Percentiles rank a stretch among this genome's conserved stretches.
phyloP scores from a whole-genome alignment of 1,140 invertebrate species.

The Drosophila oshimai region DNA sequence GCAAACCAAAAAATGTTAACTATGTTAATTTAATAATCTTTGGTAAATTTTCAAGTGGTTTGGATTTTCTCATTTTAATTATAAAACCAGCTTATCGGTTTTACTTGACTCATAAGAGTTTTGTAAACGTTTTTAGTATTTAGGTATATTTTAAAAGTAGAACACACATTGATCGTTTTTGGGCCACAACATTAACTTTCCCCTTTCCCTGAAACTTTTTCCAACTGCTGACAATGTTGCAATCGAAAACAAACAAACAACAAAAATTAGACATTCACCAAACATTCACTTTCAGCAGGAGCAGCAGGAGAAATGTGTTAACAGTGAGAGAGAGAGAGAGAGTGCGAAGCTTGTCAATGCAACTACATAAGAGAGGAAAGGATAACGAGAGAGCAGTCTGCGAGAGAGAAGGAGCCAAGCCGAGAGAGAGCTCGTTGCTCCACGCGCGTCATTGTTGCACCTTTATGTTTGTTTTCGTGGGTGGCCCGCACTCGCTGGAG shows the following conservation, averaged over 20 bases:
- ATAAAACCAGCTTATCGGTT: no score
- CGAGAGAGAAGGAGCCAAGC: neutral
- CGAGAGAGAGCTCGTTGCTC: conserved; percentile 44
- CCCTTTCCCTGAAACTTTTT: neutral
- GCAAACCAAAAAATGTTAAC: no score
- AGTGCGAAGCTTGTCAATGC: conserved; percentile 21
- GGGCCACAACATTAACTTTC: conserved; percentile 9
- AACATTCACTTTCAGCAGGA: conserved; percentile 76
- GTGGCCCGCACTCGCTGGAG: conserved; percentile 43
- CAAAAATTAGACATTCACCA: conserved; percentile 41
- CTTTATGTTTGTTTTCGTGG: conserved; percentile 81
- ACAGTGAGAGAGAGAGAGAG: conserved; percentile 32
- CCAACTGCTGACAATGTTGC: conserved; percentile 56
- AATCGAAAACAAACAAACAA: conserved; percentile 55
- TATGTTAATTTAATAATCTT: no score
- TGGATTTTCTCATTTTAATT: no score
- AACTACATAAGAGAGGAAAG: conserved; percentile 17
- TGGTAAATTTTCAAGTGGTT: no score
- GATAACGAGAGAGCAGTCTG: neutral
- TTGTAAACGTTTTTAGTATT: no score
- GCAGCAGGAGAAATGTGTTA: conserved; percentile 58
- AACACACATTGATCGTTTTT: neutral
- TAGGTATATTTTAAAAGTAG: no score
- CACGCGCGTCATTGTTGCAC: conserved; percentile 79
- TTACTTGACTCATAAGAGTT: no score